Conservation (phyloP, 1,140 invertebrate genomes). For the Prorops nasuta region DNA sequence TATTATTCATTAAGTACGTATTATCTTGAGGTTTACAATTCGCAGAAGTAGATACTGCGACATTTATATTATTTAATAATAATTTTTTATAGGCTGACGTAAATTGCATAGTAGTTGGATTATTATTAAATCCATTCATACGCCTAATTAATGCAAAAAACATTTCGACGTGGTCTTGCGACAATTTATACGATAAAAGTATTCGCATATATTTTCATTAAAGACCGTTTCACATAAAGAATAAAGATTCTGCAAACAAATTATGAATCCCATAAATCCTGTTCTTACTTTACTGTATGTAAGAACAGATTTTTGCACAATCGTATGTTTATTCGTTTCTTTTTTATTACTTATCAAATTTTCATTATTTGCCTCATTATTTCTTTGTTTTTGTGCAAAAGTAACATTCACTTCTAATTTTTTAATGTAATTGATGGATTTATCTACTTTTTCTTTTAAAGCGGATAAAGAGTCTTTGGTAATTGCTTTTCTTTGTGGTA, state of each 20-base stretch:
- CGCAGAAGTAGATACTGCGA: conserved; percentile 3
- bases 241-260: conserved; percentile 24
- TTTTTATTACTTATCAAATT: conserved; percentile 10
- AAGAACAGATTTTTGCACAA: conserved; percentile 16
- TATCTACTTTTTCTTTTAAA: conserved; percentile 16
- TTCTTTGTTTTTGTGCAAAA: no score
- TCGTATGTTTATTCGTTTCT: no score
- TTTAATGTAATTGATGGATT: conserved; percentile 19
- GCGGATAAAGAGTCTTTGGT: conserved; percentile 6
- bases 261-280: conserved; percentile 37
- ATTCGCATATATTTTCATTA: conserved; percentile 20
- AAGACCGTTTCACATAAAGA: conserved; percentile 34
- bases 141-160: conserved; percentile 43
- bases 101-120: conserved; percentile 39
- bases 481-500: conserved; percentile 7
- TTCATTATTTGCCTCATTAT: conserved; percentile 3
- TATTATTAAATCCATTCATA: conserved; percentile 43
- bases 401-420: conserved; percentile 17
- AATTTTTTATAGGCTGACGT: conserved; percentile 32
- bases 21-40: conserved; percentile 11
- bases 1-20: conserved; percentile 4
- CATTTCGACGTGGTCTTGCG: conserved; percentile 43
- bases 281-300: conserved; percentile 7
- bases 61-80: conserved; percentile 15
- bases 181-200: background rate